Percentiles rank a stretch among this genome's conserved stretches.
These are phyloP conservation scores for Mesaphorura yosii DNA, from an alignment of 1,140 invertebrate genomes.

Conservation along the genomic window DNA sequence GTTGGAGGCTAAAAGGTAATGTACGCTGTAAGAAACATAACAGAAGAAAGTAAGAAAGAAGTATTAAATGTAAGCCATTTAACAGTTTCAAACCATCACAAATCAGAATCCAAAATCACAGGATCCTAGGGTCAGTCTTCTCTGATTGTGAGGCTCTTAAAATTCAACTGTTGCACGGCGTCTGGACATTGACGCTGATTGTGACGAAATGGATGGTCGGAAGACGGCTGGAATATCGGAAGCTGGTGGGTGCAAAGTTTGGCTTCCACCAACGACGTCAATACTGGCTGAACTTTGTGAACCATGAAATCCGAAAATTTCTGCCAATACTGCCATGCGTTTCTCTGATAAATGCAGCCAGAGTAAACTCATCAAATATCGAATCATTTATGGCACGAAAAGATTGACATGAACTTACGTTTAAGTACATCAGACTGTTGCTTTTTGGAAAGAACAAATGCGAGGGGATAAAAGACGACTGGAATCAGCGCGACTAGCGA, in stretches of 20 bases:
- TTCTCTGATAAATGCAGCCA: neutral
- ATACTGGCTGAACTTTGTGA: neutral
- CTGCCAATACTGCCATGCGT: neutral
- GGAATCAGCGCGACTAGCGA: constrained; percentile 15
- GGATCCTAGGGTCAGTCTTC: neutral
- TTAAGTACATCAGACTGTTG: constrained; percentile 23
- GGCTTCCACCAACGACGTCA: too few species aligned
- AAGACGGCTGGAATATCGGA: too few species aligned
- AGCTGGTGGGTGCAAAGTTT: too few species aligned
- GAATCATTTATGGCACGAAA: too few species aligned
- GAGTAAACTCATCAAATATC: too few species aligned
- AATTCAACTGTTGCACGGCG: neutral
- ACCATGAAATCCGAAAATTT: neutral
- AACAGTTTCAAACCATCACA: constrained; percentile 1
- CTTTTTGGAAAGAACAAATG: constrained; percentile 13
- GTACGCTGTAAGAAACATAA: too few species aligned
- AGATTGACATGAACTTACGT: constrained; percentile 26
- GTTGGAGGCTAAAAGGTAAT: too few species aligned
- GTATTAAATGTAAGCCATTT: neutral
- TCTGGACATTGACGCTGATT: constrained; percentile 3
- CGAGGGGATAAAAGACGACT: constrained; percentile 20
- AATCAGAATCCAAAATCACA: neutral
- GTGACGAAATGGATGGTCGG: neutral
- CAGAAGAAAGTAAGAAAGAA: neutral
- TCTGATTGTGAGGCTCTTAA: neutral